These are phyloP conservation scores for Parazoanthus swiftii DNA, from an alignment of 92 coral and sea anemone genomes.

Conservation along the genomic window DNA sequence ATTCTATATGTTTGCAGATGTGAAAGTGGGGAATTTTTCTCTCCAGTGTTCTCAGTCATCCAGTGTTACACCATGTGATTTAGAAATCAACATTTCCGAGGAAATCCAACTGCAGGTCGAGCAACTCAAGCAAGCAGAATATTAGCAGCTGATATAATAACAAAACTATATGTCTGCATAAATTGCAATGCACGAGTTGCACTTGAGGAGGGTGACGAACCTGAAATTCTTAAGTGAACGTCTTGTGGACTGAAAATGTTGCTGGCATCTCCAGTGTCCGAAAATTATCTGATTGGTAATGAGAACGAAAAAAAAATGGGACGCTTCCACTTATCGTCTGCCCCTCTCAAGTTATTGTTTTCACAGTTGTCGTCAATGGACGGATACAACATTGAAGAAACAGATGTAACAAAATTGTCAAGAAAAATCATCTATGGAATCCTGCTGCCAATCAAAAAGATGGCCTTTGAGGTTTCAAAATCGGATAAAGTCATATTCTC, in stretches of 20 bases:
- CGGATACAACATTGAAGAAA: conserved; percentile 6
- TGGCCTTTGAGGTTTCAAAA: conserved; percentile 1
- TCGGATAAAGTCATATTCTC: conserved; percentile 5
- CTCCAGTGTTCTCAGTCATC: conserved; percentile 52
- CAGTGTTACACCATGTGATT: neutral
- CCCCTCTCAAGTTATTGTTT: no score
- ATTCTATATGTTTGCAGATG: no score
- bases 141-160: no score
- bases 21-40: neutral
- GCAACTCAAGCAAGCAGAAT: no score
- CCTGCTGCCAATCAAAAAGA: conserved; percentile 13
- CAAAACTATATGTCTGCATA: no score
- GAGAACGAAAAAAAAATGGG: conserved; percentile 22
- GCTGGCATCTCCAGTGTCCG: conserved; percentile 31
- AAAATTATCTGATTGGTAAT: conserved; percentile 39
- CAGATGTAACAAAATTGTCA: conserved; percentile 3
- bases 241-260: conserved; percentile 49
- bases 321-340: no score
- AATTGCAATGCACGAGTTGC: no score
- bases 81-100: no score
- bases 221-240: conserved; percentile 28
- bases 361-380: neutral
- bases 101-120: no score
- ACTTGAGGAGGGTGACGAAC: no score
- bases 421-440: conserved; percentile 1